phyloP scores from a whole-genome alignment of 2,797 vertebrate species.

The Clarias laeviceps region DNA sequence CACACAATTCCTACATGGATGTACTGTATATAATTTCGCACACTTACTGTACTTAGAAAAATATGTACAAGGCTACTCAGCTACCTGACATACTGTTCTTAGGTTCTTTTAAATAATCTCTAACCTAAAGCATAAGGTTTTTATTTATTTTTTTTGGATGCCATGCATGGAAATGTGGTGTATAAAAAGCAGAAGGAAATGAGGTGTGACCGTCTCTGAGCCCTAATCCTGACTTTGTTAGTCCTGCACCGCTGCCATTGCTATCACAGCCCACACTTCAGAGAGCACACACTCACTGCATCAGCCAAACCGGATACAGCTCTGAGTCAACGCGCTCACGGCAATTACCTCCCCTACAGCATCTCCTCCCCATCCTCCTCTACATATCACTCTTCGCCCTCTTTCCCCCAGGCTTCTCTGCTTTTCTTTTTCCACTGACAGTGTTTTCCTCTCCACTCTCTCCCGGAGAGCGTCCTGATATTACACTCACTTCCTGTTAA shows the following conservation, averaged over 20 bases:
- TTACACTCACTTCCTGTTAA: slow-evolving; percentile 8
- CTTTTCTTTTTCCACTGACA: background rate
- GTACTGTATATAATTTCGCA: background rate
- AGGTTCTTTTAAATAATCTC: slow-evolving; percentile 13
- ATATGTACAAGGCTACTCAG: background rate
- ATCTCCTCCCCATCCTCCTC: background rate
- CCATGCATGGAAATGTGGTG: slow-evolving; percentile 12
- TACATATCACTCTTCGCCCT: slow-evolving; percentile 19
- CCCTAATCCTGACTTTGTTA: slow-evolving; percentile 51
- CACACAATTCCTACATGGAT: slow-evolving; percentile 7
- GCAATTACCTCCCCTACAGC: slow-evolving; percentile 29
- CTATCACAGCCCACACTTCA: slow-evolving; percentile 60
- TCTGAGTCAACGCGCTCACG: slow-evolving; percentile 5
- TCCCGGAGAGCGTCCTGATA: slow-evolving; percentile 18
- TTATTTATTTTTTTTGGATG: background rate
- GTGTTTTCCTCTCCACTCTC: slow-evolving; percentile 27
- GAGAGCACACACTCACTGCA: slow-evolving; percentile 51
- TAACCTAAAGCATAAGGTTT: background rate
- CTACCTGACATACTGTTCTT: background rate
- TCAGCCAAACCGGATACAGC: slow-evolving; percentile 42
- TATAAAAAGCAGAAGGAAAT: slow-evolving; percentile 34
- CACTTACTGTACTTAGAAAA: slow-evolving; percentile 4
- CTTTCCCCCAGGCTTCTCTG: background rate
- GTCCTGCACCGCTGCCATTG: slow-evolving; percentile 54
- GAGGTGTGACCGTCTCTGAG: slow-evolving; percentile 41